phyloP scores from a whole-genome alignment of 1,140 invertebrate genomes.

The Cyclina sinensis region DNA sequence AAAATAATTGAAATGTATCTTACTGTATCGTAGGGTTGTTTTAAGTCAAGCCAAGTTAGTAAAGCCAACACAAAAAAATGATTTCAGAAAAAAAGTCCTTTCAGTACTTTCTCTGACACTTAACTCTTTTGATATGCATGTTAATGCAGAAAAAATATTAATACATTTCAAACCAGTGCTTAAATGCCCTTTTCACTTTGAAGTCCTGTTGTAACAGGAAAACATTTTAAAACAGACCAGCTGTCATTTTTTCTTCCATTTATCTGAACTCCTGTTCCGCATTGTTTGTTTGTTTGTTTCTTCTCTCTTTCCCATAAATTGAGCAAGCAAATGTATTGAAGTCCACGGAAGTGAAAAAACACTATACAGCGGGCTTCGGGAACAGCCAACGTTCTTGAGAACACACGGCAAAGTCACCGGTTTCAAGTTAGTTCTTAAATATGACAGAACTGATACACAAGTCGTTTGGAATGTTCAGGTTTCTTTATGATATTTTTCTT shows the following conservation, averaged over 20 bases:
- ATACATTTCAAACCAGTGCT: no score
- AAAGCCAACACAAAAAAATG: background rate
- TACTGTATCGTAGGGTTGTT: no score
- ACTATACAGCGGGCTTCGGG: background rate
- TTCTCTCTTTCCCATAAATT: background rate
- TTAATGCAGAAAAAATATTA: background rate
- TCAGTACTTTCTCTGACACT: background rate
- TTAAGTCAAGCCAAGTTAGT: no score
- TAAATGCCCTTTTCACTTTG: no score
- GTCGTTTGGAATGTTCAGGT: conserved; percentile 97
- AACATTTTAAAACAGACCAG: background rate
- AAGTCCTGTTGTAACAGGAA: background rate
- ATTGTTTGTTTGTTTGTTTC: no score
- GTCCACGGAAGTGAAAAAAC: background rate
- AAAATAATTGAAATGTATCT: no score
- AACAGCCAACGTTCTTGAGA: background rate
- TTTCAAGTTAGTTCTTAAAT: conserved; percentile 91
- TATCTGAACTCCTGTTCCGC: background rate
- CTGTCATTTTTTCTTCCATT: background rate
- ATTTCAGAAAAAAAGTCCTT: background rate
- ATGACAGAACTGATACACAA: conserved; percentile 99
- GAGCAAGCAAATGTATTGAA: background rate
- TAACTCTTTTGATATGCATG: background rate
- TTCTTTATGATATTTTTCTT: conserved; percentile 99
- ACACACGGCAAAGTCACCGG: background rate